A percentile compares a stretch with the other conserved stretches of the same genome.
Conservation (phyloP, 2,888 invertebrate species). For the Mimachlamys varia region DNA sequence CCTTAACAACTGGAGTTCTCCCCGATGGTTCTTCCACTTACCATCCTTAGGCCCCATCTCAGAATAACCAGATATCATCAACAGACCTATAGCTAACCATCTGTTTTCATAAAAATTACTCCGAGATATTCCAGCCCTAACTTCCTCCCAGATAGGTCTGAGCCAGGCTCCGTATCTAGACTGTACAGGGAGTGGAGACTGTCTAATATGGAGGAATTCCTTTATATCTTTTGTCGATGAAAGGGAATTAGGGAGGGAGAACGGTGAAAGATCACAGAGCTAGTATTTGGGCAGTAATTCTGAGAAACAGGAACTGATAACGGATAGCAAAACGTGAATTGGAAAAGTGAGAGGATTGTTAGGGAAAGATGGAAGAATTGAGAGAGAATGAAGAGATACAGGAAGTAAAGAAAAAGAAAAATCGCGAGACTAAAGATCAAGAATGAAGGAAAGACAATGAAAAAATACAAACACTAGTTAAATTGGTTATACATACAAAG, state of each 20-base stretch:
- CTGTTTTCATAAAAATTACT: constrained; percentile 30
- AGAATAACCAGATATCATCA: background rate
- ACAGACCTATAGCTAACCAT: constrained; percentile 1
- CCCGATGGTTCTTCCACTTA: background rate
- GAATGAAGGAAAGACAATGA: no score
- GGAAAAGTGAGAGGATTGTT: background rate
- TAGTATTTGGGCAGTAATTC: background rate
- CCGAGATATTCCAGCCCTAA: constrained; percentile 2
- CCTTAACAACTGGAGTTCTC: background rate
- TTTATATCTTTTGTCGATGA: background rate
- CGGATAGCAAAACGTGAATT: background rate
- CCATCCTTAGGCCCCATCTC: background rate
- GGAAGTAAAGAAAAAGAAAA: no score
- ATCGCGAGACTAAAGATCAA: no score
- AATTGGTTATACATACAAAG: no score
- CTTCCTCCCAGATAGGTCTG: background rate
- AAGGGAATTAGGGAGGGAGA: background rate
- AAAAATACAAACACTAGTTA: no score
- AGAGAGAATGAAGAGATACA: background rate
- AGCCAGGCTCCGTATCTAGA: background rate
- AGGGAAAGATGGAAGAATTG: background rate
- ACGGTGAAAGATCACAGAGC: constrained; percentile 5
- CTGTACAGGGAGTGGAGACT: background rate
- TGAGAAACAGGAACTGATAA: background rate
- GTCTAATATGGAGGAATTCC: background rate